Evolutionary conservation across 2,113 vertebrate genomes (phyloP), one percentile per base, ranked within the genome.

Genomic region (Varanus salvator): DNA sequence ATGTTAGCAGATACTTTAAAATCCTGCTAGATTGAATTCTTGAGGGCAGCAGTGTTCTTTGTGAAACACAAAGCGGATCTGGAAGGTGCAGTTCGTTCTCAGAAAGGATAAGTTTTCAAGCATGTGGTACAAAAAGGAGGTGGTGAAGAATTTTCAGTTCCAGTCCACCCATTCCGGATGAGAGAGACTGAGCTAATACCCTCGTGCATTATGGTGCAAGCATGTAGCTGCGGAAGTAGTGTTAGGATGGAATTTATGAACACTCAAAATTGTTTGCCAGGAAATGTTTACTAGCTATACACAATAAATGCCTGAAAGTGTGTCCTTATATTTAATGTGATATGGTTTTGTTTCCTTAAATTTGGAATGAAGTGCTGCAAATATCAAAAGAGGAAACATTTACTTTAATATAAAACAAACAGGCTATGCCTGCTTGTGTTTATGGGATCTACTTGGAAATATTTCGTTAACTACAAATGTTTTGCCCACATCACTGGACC

Each of bases 191-290:
- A 96, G 94, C 93, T 95, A 96, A 96, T 95, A 94, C 95, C 94
- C 95, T 96, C 57, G 94, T 96, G 96, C 96, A 96, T 88, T 80
- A 57, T 68, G 91, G 93, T 95, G 92, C 93, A 94, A 95, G 93
- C 94, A 94, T 95, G 91, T 84, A 95, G 95, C 95, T 95, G 90
- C 94, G 96, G 96, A 96, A 96, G 95, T 95, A 96, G 93, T 14
- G 91, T 95, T 95, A 96, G 93, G 92, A 91, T 95, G 95, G 95
- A 96, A 96, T 96, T 96, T 96, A 96, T 96, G 95, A 93, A 95
- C 92, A 93, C 95, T 94, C 94, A 93, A 94, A 95, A 95, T 96
- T 96, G 95, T 96, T 96, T 96, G 96, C 95, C 95, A 96, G 96
- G 96, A 96, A 96, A 96, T 93, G 93, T 96, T 96, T 96, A 94